Conservation (phyloP, 2,888 invertebrate genomes). For the Acleris literana region DNA sequence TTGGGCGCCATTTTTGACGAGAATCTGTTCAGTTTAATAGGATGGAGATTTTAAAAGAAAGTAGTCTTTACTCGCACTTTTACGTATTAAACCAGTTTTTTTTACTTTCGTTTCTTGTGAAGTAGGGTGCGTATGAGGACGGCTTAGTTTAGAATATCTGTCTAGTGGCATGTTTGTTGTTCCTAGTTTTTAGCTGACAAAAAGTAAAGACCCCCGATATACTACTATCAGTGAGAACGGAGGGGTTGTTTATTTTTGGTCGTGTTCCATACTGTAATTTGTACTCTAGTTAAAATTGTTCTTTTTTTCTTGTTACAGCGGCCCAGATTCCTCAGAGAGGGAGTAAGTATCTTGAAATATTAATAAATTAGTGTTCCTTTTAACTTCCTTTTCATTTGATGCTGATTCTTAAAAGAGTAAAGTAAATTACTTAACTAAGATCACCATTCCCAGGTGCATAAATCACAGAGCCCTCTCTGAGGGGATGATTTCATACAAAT, state of each 20-base stretch:
- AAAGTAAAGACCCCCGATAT: constrained; percentile 3
- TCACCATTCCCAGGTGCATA: no score
- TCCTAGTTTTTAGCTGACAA: constrained; percentile 52
- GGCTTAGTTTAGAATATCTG: constrained; percentile 51
- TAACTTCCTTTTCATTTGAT: no score
- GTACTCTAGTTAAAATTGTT: constrained; percentile 36
- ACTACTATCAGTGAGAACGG: not conserved
- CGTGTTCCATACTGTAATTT: not conserved
- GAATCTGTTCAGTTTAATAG: constrained; percentile 10
- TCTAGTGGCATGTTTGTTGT: constrained; percentile 80
- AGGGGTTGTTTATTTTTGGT: constrained; percentile 20
- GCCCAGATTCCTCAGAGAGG: constrained; percentile 95
- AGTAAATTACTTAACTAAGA: no score
- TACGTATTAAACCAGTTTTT: constrained; percentile 27
- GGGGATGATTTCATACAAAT: no score
- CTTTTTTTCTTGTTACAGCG: constrained; percentile 86
- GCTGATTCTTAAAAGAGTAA: no score
- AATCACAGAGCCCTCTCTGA: no score
- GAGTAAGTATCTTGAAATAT: constrained; percentile 86
- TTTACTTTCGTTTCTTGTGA: constrained; percentile 29
- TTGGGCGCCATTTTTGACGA: constrained; percentile 27
- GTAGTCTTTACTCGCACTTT: constrained; percentile 36
- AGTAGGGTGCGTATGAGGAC: constrained; percentile 53
- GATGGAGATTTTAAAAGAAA: constrained; percentile 13
- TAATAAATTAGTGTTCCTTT: not conserved